phyloP scores from a whole-genome alignment of 2,113 vertebrate genomes.

The Labeo catla region DNA sequence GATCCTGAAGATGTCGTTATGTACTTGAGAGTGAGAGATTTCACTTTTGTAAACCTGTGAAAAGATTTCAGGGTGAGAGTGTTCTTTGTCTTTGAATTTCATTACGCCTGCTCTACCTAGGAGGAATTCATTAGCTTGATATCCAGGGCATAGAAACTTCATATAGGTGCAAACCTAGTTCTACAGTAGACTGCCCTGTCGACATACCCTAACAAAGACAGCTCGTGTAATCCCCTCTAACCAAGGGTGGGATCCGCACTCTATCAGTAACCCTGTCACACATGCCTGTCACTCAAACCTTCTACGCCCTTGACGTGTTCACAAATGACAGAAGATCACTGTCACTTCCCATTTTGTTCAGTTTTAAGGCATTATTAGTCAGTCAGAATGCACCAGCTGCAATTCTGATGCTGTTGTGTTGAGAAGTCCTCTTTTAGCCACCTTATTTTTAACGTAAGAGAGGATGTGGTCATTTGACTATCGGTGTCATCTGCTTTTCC shows the following conservation, averaged over 20 bases:
- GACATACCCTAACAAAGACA: background rate
- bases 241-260: background rate
- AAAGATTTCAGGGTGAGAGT: background rate
- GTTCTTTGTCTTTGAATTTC: background rate
- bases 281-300: conserved; percentile 32
- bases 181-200: background rate
- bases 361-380: background rate
- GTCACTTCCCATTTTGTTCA: conserved; percentile 37
- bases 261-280: conserved; percentile 12
- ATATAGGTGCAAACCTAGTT: background rate
- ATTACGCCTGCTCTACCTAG: background rate
- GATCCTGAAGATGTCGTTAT: background rate
- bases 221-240: background rate
- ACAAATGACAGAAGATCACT: conserved; percentile 22
- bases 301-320: background rate
- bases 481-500: background rate
- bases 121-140: conserved; percentile 5
- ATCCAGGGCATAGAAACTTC: background rate
- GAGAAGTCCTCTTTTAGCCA: background rate
- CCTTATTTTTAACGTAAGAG: background rate
- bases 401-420: background rate
- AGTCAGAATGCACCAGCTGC: background rate
- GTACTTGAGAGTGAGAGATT: background rate
- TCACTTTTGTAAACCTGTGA: background rate
- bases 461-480: background rate